Conservation (phyloP, 2,888 invertebrate species). For the Pristionchus maxplancki region DNA sequence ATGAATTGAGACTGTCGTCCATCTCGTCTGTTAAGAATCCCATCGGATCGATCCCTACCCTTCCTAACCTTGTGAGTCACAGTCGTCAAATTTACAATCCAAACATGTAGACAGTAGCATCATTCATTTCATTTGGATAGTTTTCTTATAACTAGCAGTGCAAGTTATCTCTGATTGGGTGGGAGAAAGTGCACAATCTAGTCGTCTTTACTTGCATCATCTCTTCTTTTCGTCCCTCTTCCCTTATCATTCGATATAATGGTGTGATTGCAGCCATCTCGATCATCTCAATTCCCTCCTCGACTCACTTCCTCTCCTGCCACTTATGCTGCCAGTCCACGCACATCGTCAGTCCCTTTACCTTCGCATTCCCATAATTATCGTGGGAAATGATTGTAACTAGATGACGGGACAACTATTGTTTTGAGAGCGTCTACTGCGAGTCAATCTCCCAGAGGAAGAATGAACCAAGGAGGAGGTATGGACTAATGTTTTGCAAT, state of each 20-base stretch:
- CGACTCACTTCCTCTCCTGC: conserved; percentile 38
- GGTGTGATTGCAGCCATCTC: conserved; percentile 30
- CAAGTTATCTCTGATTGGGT: not conserved
- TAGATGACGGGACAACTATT: not conserved
- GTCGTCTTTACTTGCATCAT: conserved; percentile 5
- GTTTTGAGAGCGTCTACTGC: conserved; percentile 4
- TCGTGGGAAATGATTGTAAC: no score
- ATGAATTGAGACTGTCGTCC: conserved; percentile 64
- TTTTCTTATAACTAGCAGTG: no score
- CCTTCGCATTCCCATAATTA: no score
- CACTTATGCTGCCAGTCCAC: conserved; percentile 20
- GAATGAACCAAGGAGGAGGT: conserved; percentile 23
- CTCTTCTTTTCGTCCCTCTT: not conserved
- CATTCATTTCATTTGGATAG: no score
- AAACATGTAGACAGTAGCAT: no score
- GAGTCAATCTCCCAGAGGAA: conserved; percentile 36
- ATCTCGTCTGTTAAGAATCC: not conserved
- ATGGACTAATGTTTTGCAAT: not conserved
- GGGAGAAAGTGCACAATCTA: conserved; percentile 12
- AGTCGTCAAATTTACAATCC: no score
- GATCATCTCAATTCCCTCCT: conserved; percentile 22
- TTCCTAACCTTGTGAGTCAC: not conserved
- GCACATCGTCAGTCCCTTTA: conserved; percentile 13
- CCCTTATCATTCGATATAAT: conserved; percentile 29
- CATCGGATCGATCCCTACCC: not conserved